Percentiles rank a stretch among this genome's conserved stretches.
Evolutionary conservation across 2,888 invertebrate genomes (phyloP).

Genomic region (Nebria brevicollis): DNA sequence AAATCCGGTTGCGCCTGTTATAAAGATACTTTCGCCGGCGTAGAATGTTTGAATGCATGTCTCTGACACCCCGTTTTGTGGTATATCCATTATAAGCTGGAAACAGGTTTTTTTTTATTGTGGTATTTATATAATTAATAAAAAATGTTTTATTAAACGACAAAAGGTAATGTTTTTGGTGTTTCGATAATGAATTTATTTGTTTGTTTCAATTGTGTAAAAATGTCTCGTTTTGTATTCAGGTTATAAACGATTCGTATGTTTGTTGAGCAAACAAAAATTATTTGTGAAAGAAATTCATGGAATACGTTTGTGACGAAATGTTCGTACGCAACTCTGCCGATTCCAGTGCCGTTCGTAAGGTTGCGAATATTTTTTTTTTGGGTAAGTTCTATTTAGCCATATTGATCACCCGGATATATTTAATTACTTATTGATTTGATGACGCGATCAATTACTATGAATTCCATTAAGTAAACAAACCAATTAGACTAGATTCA

Average conservation of each 20-base stretch:
- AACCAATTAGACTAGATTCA: too few species aligned
- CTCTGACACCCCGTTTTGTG: not conserved
- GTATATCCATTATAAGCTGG: not conserved
- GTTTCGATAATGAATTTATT: not conserved
- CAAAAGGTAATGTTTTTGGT: not conserved
- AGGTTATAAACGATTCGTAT: constrained; percentile 2
- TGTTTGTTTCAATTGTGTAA: not conserved
- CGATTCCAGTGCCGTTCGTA: not conserved
- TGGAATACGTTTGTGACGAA: constrained; percentile 41
- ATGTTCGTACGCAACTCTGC: not conserved
- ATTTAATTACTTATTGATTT: too few species aligned
- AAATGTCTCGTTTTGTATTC: constrained; percentile 27
- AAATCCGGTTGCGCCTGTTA: constrained; percentile 68
- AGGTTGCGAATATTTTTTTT: not conserved
- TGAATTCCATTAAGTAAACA: too few species aligned
- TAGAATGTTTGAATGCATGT: constrained; percentile 60
- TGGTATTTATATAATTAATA: too few species aligned
- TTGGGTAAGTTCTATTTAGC: not conserved
- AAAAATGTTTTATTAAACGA: too few species aligned
- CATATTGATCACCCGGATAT: too few species aligned
- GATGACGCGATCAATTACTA: too few species aligned
- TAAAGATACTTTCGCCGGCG: constrained; percentile 57
- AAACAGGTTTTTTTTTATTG: too few species aligned
- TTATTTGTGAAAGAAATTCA: constrained; percentile 45
- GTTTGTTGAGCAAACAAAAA: constrained; percentile 33